These are phyloP conservation scores for Chelonus formosanus DNA, from an alignment of 2,888 invertebrate species.

Conservation along the genomic window DNA sequence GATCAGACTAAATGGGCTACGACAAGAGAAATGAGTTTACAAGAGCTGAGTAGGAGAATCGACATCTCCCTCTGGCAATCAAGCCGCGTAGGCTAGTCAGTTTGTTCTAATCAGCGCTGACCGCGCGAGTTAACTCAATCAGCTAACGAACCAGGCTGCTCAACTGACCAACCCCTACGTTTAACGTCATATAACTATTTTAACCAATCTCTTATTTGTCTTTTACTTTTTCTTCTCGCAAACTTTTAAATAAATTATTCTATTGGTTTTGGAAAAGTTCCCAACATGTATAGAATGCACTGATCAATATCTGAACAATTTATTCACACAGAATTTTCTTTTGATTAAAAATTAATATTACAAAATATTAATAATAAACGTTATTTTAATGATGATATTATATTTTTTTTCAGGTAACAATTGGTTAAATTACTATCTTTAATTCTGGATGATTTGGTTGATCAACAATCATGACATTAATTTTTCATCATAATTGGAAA, in stretches of 20 bases:
- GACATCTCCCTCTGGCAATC: constrained; percentile 56
- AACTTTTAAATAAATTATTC: neutral
- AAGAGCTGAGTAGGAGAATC: constrained; percentile 9
- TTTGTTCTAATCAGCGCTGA: constrained; percentile 65
- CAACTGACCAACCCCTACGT: constrained; percentile 53
- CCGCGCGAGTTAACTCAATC: constrained; percentile 62
- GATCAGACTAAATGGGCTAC: constrained; percentile 11
- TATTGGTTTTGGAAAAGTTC: too few relatives aligned
- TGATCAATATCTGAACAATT: too few relatives aligned
- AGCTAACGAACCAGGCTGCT: constrained; percentile 59
- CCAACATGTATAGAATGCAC: too few relatives aligned
- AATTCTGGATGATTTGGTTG: too few relatives aligned
- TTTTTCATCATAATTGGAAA: too few relatives aligned
- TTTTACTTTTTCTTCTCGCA: constrained; percentile 1
- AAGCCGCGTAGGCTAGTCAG: constrained; percentile 61
- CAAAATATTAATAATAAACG: too few relatives aligned
- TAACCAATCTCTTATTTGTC: constrained; percentile 14
- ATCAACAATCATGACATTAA: too few relatives aligned
- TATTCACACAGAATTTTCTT: too few relatives aligned
- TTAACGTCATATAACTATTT: constrained; percentile 23
- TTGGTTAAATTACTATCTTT: too few relatives aligned
- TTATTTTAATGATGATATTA: too few relatives aligned
- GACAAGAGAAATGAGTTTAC: constrained; percentile 19
- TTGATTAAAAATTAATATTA: too few relatives aligned
- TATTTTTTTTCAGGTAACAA: too few relatives aligned